Percentiles rank a stretch among this genome's conserved stretches.
These are phyloP conservation scores for Leptura quadrifasciata DNA, from an alignment of 2,888 invertebrate genomes.

Conservation along the genomic window DNA sequence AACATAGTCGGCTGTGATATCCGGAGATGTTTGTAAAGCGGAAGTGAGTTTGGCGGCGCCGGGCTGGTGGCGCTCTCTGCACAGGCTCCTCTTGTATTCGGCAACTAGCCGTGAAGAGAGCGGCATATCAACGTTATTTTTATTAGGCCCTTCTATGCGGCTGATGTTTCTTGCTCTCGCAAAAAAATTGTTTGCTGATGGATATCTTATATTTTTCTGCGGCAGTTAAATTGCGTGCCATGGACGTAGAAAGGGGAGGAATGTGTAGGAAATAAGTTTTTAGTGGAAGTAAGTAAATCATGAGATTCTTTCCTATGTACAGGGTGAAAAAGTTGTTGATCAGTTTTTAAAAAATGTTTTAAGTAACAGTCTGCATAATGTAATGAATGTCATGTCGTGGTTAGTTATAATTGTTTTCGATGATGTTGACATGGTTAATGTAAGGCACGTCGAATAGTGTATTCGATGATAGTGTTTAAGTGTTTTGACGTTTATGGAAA, in stretches of 20 bases:
- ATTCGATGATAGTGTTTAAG: too few relatives aligned
- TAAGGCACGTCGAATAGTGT: too few relatives aligned
- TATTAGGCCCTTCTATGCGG: background rate
- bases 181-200: slow-evolving; percentile 13
- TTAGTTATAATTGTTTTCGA: too few relatives aligned
- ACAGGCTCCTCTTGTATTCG: slow-evolving; percentile 45
- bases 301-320: too few relatives aligned
- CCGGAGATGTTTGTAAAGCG: slow-evolving; percentile 33
- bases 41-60: slow-evolving; percentile 44
- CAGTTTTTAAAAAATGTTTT: too few relatives aligned
- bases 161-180: background rate
- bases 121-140: slow-evolving; percentile 21
- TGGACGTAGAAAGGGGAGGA: background rate
- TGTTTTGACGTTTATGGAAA: too few relatives aligned
- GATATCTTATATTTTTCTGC: background rate
- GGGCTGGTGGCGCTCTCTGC: slow-evolving; percentile 47
- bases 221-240: background rate
- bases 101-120: slow-evolving; percentile 46
- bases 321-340: too few relatives aligned
- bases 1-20: slow-evolving; percentile 27
- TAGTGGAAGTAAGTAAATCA: background rate
- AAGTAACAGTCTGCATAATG: too few relatives aligned
- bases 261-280: background rate
- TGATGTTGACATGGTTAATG: too few relatives aligned
- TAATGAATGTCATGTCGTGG: too few relatives aligned